A percentile compares a stretch with the other conserved stretches of the same genome.
These are phyloP conservation scores for Anastatus disparis DNA, from an alignment of 1,140 invertebrate genomes.

Conservation along the genomic window DNA sequence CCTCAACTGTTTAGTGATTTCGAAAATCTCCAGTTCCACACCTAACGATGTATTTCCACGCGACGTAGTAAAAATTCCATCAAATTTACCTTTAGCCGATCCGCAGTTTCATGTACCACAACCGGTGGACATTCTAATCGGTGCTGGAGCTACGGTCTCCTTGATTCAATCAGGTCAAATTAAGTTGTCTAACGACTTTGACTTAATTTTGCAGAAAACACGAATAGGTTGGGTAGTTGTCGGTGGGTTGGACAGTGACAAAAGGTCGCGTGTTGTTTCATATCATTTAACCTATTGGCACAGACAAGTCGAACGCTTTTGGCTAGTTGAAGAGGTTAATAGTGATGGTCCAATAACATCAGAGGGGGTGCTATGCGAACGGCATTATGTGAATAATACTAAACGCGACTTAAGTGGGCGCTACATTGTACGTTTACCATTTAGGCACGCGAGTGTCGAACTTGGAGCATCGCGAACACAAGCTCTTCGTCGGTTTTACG, in stretches of 20 bases:
- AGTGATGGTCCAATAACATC: not conserved
- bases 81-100: not conserved
- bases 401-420: not conserved
- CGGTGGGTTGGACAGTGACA: not conserved
- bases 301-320: not conserved
- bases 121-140: not conserved
- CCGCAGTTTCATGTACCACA: not conserved
- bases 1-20: not conserved
- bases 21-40: not conserved
- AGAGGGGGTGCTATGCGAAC: not conserved
- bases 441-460: not conserved
- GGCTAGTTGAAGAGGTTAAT: not conserved
- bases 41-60: slow-evolving; percentile 1
- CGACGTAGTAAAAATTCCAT: not conserved
- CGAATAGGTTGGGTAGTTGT: not conserved
- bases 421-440: not conserved
- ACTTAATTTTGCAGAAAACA: slow-evolving; percentile 1
- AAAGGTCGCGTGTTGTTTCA: not conserved
- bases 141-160: not conserved
- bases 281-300: too few species aligned
- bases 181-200: not conserved
- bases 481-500: not conserved
- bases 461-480: not conserved
- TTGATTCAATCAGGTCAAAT: not conserved
- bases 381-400: not conserved